Conservation (phyloP, 2,888 invertebrate species). For the Periphyllus acericola region DNA sequence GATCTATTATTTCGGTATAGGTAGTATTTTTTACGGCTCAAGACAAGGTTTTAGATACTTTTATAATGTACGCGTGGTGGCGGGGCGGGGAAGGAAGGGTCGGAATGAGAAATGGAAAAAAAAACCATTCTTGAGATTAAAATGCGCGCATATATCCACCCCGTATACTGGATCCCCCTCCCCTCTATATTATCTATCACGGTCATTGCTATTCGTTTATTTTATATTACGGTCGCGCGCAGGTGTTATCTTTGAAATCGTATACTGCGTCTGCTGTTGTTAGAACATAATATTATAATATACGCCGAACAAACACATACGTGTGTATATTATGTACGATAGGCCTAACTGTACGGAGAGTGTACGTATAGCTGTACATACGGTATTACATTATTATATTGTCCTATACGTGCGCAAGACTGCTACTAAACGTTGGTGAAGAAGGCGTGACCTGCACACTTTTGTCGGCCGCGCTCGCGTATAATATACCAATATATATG, state of each 20-base stretch:
- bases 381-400: too few species aligned
- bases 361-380: too few species aligned
- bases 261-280: neutral
- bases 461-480: neutral
- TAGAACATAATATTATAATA: neutral
- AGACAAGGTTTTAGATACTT: neutral
- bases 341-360: too few species aligned
- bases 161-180: neutral
- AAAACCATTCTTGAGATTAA: neutral
- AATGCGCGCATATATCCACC: neutral
- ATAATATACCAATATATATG: neutral
- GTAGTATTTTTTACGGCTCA: conserved; percentile 26
- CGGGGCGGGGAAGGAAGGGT: too few species aligned
- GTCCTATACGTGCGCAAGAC: neutral
- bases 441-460: neutral
- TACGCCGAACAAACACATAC: neutral
- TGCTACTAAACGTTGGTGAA: neutral
- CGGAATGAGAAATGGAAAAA: too few species aligned
- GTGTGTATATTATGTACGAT: neutral
- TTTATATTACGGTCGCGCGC: neutral
- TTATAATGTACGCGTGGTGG: neutral
- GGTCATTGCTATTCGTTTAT: neutral
- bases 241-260: conserved; percentile 25
- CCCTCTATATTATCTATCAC: too few species aligned
- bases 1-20: conserved; percentile 20